Base-by-base conservation (phyloP, 2,888 invertebrate genomes). In the Choristoneura rosaceana region DNA sequence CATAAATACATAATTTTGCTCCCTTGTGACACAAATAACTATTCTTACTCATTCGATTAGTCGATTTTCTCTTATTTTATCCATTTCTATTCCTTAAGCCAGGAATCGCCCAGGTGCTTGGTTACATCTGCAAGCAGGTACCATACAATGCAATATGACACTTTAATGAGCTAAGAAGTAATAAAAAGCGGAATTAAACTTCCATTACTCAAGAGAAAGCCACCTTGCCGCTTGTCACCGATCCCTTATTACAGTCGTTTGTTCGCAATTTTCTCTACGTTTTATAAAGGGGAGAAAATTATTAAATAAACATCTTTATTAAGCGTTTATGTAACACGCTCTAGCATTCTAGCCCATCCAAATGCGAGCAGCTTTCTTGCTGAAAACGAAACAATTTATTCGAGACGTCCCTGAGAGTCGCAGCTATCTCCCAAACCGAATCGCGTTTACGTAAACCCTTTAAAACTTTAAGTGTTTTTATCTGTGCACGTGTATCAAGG, bases 401-500 rank as follows among this genome's bases (percentile, higher is more conserved):
- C 60, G 15, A 60, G 15, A 60, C 60, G 60, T 60, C 41, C 41
- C 8, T 34, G 25, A 43, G n/a, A 12, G 43, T 45, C 60, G 33
- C 59, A n/a, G 45, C 59, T 66, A 52, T 71, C 66, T 66, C 43
- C 14, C 33, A 55, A 65, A 66, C 45, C n/a, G 61, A 61, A 61
- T 61, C 55, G n/a, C 66, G 34, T 62, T 55, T 10, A 45, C 66
- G 55, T 70, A 70, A 66, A 15, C 52, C 45, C 25, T 50, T 17
- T 58, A 65, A 58, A 34, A 65, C 68, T 58, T 62, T 63, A 47
- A 65, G 33, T 52, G 62, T 43, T 62, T 74, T 77, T 78, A 80
- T 80, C 78, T 77, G 50, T 55, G 63, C 74, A 74, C 74, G 74
- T 74, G 76, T 78, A 75, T 59, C 62, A 55, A 74, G 70, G 76